Conservation (phyloP, 2,888 invertebrate genomes). For the Eristalis pertinax region DNA sequence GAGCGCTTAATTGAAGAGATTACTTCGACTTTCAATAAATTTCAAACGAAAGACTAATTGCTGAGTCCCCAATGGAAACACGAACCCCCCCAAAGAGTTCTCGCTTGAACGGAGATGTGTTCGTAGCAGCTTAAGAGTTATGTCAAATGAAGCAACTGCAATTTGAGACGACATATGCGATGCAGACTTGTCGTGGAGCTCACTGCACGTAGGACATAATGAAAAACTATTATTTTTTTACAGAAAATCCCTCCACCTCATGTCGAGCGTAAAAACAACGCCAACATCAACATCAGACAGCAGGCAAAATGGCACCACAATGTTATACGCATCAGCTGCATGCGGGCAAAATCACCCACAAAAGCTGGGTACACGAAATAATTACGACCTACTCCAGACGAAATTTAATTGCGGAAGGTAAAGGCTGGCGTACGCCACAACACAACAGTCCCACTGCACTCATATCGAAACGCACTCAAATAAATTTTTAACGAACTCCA, state of each 20-base stretch:
- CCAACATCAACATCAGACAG: background rate
- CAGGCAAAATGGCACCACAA: background rate
- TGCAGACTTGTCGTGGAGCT: background rate
- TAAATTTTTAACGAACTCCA: conserved; percentile 61
- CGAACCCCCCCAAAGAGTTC: too few species aligned
- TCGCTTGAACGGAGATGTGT: background rate
- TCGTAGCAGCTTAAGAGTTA: background rate
- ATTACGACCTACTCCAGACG: conserved; percentile 70
- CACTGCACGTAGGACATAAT: background rate
- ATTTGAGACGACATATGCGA: background rate
- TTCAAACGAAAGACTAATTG: background rate
- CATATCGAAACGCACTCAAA: conserved; percentile 40
- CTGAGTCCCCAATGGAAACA: background rate
- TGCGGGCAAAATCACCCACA: conserved; percentile 56
- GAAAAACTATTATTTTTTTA: background rate
- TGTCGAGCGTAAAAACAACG: background rate
- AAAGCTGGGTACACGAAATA: conserved; percentile 62
- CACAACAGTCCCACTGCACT: conserved; percentile 1
- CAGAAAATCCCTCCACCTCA: background rate
- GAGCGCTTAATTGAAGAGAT: background rate
- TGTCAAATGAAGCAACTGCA: background rate
- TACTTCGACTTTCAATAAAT: background rate
- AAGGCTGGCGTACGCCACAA: conserved; percentile 33
- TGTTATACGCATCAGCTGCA: conserved; percentile 49
- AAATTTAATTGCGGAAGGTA: conserved; percentile 70